Percentiles rank a stretch among this genome's conserved stretches.
These are phyloP conservation scores for Halyomorpha halys DNA, from an alignment of 1,140 invertebrate species.

Conservation along the genomic window DNA sequence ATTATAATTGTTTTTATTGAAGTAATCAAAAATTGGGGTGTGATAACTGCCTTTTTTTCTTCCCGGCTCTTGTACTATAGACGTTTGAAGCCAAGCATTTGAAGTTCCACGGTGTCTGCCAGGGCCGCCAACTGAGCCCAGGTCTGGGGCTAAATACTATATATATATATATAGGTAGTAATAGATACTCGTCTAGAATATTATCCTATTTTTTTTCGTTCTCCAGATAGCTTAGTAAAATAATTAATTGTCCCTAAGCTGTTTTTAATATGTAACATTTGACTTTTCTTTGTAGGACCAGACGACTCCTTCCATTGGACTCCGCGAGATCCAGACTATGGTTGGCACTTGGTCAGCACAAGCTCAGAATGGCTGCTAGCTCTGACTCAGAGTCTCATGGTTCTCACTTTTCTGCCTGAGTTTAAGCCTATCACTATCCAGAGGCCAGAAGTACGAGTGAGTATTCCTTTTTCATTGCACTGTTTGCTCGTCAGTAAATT, in stretches of 20 bases:
- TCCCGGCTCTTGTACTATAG: too few species aligned
- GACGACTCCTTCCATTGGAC: conserved; percentile 46
- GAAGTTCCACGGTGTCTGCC: too few species aligned
- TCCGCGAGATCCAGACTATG: conserved; percentile 44
- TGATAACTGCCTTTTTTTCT: too few species aligned
- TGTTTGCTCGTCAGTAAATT: too few species aligned
- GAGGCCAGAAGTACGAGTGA: conserved; percentile 6
- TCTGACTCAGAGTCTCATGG: conserved; percentile 48
- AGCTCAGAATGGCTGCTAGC: conserved; percentile 56
- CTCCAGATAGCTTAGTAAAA: too few species aligned
- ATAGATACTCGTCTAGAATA: too few species aligned
- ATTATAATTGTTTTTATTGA: too few species aligned
- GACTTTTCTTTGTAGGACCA: conserved; percentile 31
- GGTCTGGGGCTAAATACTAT: too few species aligned
- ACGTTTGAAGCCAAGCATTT: too few species aligned
- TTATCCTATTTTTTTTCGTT: too few species aligned
- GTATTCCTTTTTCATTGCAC: neutral
- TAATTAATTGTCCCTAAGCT: neutral
- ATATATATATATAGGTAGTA: neutral
- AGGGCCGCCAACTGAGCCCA: too few species aligned
- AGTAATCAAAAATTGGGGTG: too few species aligned
- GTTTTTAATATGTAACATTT: neutral
- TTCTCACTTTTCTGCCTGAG: conserved; percentile 52
- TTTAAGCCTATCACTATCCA: conserved; percentile 35
- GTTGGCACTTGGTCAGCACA: conserved; percentile 45